Base-by-base conservation (phyloP, 2,797 vertebrate genomes). In the Agapornis canus region DNA sequence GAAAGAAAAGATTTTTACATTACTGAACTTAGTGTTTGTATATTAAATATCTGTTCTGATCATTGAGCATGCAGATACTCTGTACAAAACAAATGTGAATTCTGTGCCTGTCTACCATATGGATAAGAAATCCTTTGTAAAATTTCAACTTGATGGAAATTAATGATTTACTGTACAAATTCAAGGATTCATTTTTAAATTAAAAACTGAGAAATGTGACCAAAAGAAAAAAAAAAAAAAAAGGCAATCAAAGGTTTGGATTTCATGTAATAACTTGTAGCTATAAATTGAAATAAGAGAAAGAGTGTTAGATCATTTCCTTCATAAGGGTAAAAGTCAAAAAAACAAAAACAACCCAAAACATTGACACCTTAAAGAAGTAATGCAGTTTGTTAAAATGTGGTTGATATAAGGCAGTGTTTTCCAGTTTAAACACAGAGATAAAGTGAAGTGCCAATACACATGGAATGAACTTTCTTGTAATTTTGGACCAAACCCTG, bases 241-340 rank as follows among this genome's bases (percentile, higher is more conserved):
- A 9, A 43, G 66, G 7, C 6, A 59, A 37, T 7, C 10, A 19
- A 37, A 32, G 29, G 5, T 49, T 57, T 78, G n/a, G 42, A 17
- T 71, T 48, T 79, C 9, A 6, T 4, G 19, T 14, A 54, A 17
- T 2, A 17, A 25, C 6, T 3, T 0, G 0, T 1, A 27, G 31
- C 12, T 60, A 10, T 5, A 61, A 61, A 78, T 1, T 7, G 19
- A 29, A 85, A 56, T 1, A 19, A n/a, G 32, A 64, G 26, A 51
- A 76, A 31, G 16, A 9, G 2, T 39, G 10, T 10, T 23, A 14
- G 18, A 64, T 2, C 6, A 11, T 40, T 78, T 81, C 18, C 13
- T 75, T 14, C 3, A 0, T 10, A 10, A 35, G 40, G 5, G 18
- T 2, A 47, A 75, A 92, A 45, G 6, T 31, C 32, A 40, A 17